A percentile compares a stretch with the other conserved stretches of the same genome.
phyloP scores from a whole-genome alignment of 2,113 vertebrate genomes.

The Trematocara nigrifrons region DNA sequence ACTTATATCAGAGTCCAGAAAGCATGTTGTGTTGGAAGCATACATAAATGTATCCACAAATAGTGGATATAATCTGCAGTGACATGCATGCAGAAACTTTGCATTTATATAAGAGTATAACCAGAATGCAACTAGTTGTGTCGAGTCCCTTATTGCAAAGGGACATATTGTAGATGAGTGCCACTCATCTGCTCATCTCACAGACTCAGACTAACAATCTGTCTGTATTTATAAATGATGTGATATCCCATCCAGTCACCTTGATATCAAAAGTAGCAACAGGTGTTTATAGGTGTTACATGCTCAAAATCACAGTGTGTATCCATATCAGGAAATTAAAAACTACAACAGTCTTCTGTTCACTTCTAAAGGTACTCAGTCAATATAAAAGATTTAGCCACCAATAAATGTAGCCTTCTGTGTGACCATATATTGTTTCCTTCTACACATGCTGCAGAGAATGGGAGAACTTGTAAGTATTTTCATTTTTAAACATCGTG shows the following conservation, averaged over 20 bases:
- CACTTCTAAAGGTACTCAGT: neutral
- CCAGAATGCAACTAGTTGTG: neutral
- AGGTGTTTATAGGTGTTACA: neutral
- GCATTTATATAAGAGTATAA: neutral
- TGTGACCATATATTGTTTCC: conserved; percentile 6
- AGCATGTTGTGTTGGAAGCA: neutral
- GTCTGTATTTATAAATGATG: neutral
- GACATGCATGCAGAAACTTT: neutral
- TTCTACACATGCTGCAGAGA: conserved; percentile 79
- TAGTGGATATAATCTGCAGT: neutral
- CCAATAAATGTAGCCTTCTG: neutral
- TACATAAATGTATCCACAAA: neutral
- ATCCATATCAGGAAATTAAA: neutral
- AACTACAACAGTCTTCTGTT: neutral
- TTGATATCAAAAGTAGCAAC: neutral
- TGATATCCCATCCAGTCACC: neutral
- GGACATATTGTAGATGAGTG: neutral
- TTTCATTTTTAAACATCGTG: neutral
- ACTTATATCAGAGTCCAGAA: neutral
- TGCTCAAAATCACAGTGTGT: neutral
- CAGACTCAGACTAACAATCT: neutral
- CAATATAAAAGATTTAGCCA: neutral
- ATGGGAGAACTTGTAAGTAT: conserved; percentile 96
- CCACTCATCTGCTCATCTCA: neutral
- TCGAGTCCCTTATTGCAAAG: neutral